Evolutionary conservation across 2,888 invertebrate genomes (phyloP), one percentile per base, ranked within the genome.

Genomic region (Quadroppia sp.): DNA sequence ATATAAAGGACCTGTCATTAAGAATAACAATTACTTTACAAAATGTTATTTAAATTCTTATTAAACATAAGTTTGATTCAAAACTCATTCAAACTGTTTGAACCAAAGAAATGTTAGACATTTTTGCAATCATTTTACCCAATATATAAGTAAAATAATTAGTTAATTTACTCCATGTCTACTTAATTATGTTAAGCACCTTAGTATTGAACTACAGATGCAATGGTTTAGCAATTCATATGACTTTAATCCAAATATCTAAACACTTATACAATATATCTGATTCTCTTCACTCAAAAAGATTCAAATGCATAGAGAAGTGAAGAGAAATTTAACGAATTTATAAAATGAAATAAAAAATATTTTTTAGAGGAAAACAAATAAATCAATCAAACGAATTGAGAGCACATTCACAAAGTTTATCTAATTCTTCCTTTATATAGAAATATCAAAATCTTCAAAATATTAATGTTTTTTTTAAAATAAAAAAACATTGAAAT

Each of bases 1-100:
- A 42, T 67, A 67, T 67, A 67, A 67, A 67, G 23, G 42, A 23
- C 67, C 67, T 67, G 67, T 40, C 36, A 67, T 67, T 20, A 59
- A 7, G n/a, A 23, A n/a, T 4, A 56, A 17, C 17, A 56, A 64
- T 64, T n/a, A n/a, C n/a, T n/a, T 11, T 42, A 42, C 9, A 15
- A 42, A 42, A 42, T 42, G 45, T 42, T 42, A 42, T 42, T 15
- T 15, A 42, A 42, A n/a, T n/a, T n/a, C n/a, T n/a, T n/a, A n/a
- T n/a, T n/a, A n/a, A n/a, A n/a, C n/a, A n/a, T n/a, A n/a, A n/a
- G n/a, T n/a, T n/a, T n/a, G n/a, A n/a, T n/a, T n/a, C n/a, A n/a
- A n/a, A n/a, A n/a, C n/a, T n/a, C n/a, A n/a, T n/a, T n/a, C n/a
- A n/a, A n/a, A n/a, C n/a, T n/a, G n/a, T n/a, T n/a, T n/a, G n/a